Evolutionary conservation across 2,888 invertebrate genomes (phyloP).

Genomic region (Ornithoptera priamus): DNA sequence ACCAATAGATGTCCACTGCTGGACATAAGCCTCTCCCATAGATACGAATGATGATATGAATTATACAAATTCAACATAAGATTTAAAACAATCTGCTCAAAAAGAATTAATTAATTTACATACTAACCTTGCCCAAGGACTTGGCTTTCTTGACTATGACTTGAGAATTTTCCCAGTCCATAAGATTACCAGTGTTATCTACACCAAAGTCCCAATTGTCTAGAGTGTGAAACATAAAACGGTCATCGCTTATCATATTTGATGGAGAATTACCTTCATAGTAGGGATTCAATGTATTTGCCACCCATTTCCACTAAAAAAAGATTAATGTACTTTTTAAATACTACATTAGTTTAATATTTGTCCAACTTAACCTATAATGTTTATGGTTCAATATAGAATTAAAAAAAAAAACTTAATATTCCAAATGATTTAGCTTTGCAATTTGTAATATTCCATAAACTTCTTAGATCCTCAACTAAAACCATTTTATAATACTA

Average conservation of each 20-base stretch:
- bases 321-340: background rate
- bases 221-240: slow-evolving; percentile 88
- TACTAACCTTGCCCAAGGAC: slow-evolving; percentile 69
- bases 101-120: background rate
- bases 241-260: slow-evolving; percentile 89
- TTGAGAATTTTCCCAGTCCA: slow-evolving; percentile 84
- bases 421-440: too few relatives aligned
- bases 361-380: too few relatives aligned
- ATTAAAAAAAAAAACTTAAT: too few relatives aligned
- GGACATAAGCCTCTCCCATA: too few relatives aligned
- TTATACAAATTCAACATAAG: background rate
- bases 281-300: slow-evolving; percentile 93
- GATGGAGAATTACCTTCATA: slow-evolving; percentile 90
- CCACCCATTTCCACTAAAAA: slow-evolving; percentile 90
- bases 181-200: slow-evolving; percentile 93
- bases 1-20: too few relatives aligned
- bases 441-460: too few relatives aligned
- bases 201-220: slow-evolving; percentile 92
- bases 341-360: background rate
- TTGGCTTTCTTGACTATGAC: slow-evolving; percentile 77
- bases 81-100: background rate
- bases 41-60: background rate
- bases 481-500: background rate
- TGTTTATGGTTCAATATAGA: too few relatives aligned
- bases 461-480: too few relatives aligned